Conservation (phyloP, 2,113 vertebrate genomes). For the Phoxinus phoxinus region DNA sequence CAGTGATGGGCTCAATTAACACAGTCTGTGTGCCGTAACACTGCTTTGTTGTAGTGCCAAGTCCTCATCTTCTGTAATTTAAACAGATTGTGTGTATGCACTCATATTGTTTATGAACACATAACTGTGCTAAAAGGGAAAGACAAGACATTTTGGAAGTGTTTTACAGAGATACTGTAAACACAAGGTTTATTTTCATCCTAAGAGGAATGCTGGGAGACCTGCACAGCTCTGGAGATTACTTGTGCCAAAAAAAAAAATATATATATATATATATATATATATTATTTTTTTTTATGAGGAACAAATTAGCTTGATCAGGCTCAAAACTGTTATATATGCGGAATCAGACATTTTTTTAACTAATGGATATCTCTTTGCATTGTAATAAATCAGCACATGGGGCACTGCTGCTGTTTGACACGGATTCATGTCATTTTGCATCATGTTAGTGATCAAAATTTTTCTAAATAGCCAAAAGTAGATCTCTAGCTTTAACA, state of each 20-base stretch:
- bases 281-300: too few species aligned
- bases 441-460: not conserved
- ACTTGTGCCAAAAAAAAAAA: not conserved
- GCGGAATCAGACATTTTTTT: not conserved
- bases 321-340: not conserved
- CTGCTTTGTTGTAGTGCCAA: conserved; percentile 35
- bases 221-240: not conserved
- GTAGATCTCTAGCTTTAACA: not conserved
- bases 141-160: not conserved
- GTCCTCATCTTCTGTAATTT: conserved; percentile 26
- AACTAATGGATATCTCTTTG: not conserved
- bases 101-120: not conserved
- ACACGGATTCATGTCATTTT: not conserved
- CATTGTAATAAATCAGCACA: not conserved
- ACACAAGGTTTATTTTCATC: conserved; percentile 6
- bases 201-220: not conserved
- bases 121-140: not conserved
- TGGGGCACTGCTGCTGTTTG: not conserved
- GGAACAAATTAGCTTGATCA: not conserved
- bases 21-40: conserved; percentile 31
- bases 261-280: too few species aligned
- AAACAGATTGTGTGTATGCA: conserved; percentile 17
- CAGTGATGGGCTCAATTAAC: conserved; percentile 41
- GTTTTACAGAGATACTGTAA: conserved; percentile 26
- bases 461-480: not conserved